These are phyloP conservation scores for Cephonodes hylas DNA, from an alignment of 2,888 invertebrate species.

Conservation along the genomic window DNA sequence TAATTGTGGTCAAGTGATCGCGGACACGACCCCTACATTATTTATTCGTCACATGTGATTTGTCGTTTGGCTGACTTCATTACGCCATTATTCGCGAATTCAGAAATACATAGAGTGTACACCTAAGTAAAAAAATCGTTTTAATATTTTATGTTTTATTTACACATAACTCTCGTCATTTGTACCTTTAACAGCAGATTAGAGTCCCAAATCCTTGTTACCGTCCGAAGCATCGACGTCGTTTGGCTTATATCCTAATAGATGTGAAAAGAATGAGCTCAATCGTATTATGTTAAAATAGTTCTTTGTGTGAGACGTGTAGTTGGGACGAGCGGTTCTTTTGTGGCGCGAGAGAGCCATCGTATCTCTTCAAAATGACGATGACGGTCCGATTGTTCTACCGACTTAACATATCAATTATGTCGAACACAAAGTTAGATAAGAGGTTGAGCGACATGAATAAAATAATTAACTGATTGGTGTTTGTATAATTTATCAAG, in stretches of 20 bases:
- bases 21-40: conserved; percentile 17
- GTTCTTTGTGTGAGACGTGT: conserved; percentile 60
- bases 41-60: conserved; percentile 12
- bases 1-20: conserved; percentile 37
- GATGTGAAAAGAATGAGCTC: conserved; percentile 53
- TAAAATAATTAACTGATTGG: conserved; percentile 80
- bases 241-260: conserved; percentile 48
- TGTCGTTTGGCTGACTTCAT: conserved; percentile 3
- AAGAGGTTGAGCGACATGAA: conserved; percentile 76
- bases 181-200: conserved; percentile 28
- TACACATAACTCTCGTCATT: conserved; percentile 3
- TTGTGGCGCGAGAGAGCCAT: conserved; percentile 26
- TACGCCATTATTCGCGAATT: conserved; percentile 19
- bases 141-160: background rate
- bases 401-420: conserved; percentile 79
- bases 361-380: conserved; percentile 58
- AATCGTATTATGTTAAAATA: conserved; percentile 68
- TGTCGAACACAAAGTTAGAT: conserved; percentile 76
- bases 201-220: conserved; percentile 39
- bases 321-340: conserved; percentile 38
- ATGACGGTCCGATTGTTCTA: conserved; percentile 73
- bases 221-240: conserved; percentile 40
- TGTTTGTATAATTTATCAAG: conserved; percentile 80
- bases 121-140: background rate
- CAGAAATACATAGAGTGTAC: background rate